Base-by-base conservation (phyloP, 30 jellyfish, hydroid and myxozoan species). In the Aurelia sp. region DNA sequence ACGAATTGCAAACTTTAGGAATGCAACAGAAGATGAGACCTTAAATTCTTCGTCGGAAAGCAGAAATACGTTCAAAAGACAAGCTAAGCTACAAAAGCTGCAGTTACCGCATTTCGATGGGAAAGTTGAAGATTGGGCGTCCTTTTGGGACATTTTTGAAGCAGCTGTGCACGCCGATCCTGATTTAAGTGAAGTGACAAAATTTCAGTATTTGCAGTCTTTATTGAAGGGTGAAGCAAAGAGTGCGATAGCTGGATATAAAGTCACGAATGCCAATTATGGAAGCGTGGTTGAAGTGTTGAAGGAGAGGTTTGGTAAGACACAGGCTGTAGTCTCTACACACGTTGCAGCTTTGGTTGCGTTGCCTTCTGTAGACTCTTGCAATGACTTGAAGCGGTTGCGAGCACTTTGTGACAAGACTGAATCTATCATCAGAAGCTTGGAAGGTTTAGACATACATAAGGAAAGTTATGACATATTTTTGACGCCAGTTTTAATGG, bases 301-400 rank as follows among this genome's bases (percentile, higher is more conserved):
- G 63, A 5, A 55, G 15, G 71, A 40, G 35, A 40, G 86, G 18
- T 80, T 27, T 80, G 90, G 84, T 4, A 73, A 77, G 62, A 20
- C 55, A 35, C 63, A 77, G 5, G 7, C 33, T 4, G 40, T 61
- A 6, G 30, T 78, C 33, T 17, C 47, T 1, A 60, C 53, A 20
- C 89, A 78, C 24, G 52, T 78, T 22, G 81, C 31, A 24, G 19
- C 30, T 1, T 21, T 78, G 30, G 24, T 21, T 4, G 53, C 24
- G 24, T 59, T 76, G 5, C 65, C 78, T 60, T 33, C 81, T 16
- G 81, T 78, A 1, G 63, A 61, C 30, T 35, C 18, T 61, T 10
- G 33, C 5, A 2, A 4, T 17, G 80, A 61, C 20, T 17, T 78
- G 8, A 24, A 6, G 59, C 20, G 19, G 5, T 31, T 72, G 41